Percentiles rank a stretch among this genome's conserved stretches.
Evolutionary conservation across 1,140 invertebrate genomes (phyloP).

Genomic region (Ditylenchus dipsaci): DNA sequence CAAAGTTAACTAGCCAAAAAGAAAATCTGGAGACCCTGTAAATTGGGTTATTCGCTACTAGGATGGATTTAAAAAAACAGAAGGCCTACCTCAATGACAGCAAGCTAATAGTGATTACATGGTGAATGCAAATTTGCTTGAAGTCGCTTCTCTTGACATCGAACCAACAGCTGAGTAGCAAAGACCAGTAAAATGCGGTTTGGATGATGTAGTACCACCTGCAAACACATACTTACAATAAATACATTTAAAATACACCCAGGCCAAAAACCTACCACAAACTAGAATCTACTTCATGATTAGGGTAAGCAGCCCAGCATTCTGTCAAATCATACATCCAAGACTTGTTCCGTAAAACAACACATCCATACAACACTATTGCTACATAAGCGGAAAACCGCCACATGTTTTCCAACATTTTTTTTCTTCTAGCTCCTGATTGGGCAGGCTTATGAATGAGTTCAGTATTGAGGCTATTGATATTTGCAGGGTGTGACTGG

Average conservation of each 20-base stretch:
- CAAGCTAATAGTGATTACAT: conserved; percentile 81
- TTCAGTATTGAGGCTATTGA: not conserved
- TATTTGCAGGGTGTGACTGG: not conserved
- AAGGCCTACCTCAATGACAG: conserved; percentile 87
- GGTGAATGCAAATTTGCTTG: conserved; percentile 95
- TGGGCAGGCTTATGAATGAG: not conserved
- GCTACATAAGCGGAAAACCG: conserved; percentile 39
- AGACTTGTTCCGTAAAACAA: conserved; percentile 39
- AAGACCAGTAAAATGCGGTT: conserved; percentile 86
- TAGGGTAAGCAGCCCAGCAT: conserved; percentile 50
- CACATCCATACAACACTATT: conserved; percentile 41
- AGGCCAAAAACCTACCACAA: not conserved
- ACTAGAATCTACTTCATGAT: not conserved
- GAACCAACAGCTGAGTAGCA: conserved; percentile 63
- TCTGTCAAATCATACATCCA: conserved; percentile 47
- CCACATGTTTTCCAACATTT: conserved; percentile 47
- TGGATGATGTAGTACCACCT: conserved; percentile 96
- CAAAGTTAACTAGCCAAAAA: too few species aligned
- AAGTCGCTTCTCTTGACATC: conserved; percentile 68
- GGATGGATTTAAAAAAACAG: too few species aligned
- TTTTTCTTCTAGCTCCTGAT: conserved; percentile 36
- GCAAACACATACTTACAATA: conserved; percentile 28
- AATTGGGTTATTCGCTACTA: too few species aligned
- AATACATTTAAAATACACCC: not conserved
- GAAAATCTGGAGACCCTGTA: too few species aligned